Conservation (phyloP, 1,140 invertebrate genomes). For the Apis mellifera region Amel_HAv3.1 CM009941.2:7250501-7251000, state of each 20-base stretch:
- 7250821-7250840: conserved; percentile 60
- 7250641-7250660: background rate
- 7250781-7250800: conserved; percentile 75
- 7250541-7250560: conserved; percentile 6
- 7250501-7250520: conserved; percentile 54
- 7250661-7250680: background rate
- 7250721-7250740: conserved; percentile 75
- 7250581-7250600: conserved; percentile 28
- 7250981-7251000: conserved; percentile 37
- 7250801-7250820: conserved; percentile 67
- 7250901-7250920: conserved; percentile 68
- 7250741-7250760: conserved; percentile 73
- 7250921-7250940: conserved; percentile 57
- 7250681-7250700: conserved; percentile 54
- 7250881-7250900: conserved; percentile 54
- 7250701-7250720: conserved; percentile 74
- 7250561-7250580: conserved; percentile 23
- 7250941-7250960: conserved; percentile 49
- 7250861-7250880: conserved; percentile 30
- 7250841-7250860: conserved; percentile 6
- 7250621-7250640: conserved; percentile 2
- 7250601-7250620: conserved; percentile 24
- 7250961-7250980: conserved; percentile 46
- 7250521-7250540: conserved; percentile 48
- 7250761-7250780: conserved; percentile 80